Base-by-base conservation (phyloP, 2,113 vertebrate genomes). In the Psilopogon haemacephalus region DNA sequence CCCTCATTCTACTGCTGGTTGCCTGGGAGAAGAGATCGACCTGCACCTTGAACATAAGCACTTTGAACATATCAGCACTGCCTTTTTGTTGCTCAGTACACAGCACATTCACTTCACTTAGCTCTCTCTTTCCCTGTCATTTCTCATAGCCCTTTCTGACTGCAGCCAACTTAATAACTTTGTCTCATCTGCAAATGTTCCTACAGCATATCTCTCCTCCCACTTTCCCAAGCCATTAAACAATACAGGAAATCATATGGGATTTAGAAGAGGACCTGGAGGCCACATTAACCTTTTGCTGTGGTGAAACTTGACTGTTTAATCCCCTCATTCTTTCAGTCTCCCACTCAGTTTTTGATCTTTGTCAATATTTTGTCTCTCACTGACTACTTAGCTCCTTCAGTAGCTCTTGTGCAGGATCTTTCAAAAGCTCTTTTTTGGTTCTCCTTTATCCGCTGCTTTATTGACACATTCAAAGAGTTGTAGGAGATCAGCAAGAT, bases 291-390 rank as follows among this genome's bases (percentile, higher is more conserved):
- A 89, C 89, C 87, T 95, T 93, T 89, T 83, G 69, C 82, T 86
- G 44, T 69, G 60, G 72, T 91, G 76, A 93, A 91, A 89, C 72
- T 54, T 88, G 58, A 28, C 85, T 91, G 65, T 90, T 95, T 96
- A 91, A 95, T 92, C 89, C 83, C 83, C 18, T 91, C 69, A 77
- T 95, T 88, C 89, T 95, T 95, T 81, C 79, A 75, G 85, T 86
- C 89, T 91, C 82, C 79, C 71, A 78, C 56, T 89, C 94, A 58
- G 87, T 81, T 95, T 89, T 95, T 96, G 85, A 95, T 93, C 85
- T 88, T 62, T 93, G 89, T 92, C 95, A 94, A 74, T 94, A 96
- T 95, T 95, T 94, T 88, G 76, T 91, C 85, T 94, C 87, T 95
- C 72, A 50, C 75, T 44, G 83, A 92, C 90, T 95, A 52, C 93